Base-by-base conservation (phyloP, 2,888 invertebrate species). In the Platycheirus albimanus region DNA sequence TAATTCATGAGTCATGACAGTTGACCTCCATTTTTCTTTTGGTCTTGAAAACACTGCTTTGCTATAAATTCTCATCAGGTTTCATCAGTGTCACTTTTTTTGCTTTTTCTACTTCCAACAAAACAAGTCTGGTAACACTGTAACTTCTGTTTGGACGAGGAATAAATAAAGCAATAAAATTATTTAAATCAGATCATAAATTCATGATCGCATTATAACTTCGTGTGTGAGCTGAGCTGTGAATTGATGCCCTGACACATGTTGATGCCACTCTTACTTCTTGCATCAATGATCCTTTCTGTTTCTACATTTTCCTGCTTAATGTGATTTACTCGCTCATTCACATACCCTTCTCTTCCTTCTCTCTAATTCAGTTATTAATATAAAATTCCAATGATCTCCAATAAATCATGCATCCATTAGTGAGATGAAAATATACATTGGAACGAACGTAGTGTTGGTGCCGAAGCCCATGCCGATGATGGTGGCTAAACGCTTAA, bases 331-430 rank as follows among this genome's bases (percentile, higher is more conserved):
- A 17, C 8, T 3, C 30, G 30, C 13, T 54, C 24, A 52, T 1
- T 13, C 3, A 1, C n/a, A 24, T n/a, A 45, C 4, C 11, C n/a
- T 24, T n/a, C 2, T 11, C 33, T 41, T 15, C 24, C 20, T n/a
- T 36, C 52, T 33, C n/a, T 36, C 33, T 36, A 54, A 69, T 41
- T 61, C 67, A 63, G 61, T 74, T 80, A 76, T 70, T 76, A 70
- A 75, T 70, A 80, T 70, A 51, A 80, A 80, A 76, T 76, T 66
- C 49, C 76, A 64, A 64, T 80, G 58, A 80, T 80, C 80, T 20
- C 38, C 58, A 51, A 70, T 80, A 80, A 80, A 76, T 80, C 80
- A 80, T 33, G 63, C 76, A 76, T 80, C 80, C 80, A 80, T 76
- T 76, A 80, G 76, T 30, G 52, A 5, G 63, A 19, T 36, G 58